A percentile compares a stretch with the other conserved stretches of the same genome.
Conservation (phyloP, 1,140 invertebrate species). For the Stenopsyche tienmushanensis region DNA sequence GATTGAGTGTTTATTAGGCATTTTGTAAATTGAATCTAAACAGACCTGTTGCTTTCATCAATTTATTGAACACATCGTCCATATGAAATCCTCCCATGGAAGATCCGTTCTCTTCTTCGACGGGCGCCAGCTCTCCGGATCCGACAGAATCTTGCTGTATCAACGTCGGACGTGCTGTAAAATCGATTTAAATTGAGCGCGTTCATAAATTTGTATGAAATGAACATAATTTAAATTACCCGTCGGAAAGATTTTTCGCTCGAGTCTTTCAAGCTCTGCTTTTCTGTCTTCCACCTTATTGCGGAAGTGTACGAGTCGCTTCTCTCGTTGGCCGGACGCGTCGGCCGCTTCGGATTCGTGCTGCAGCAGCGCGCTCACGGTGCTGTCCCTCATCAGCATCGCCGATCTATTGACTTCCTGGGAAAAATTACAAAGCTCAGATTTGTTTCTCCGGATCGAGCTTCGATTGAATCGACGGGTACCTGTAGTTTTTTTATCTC, state of each 20-base stretch:
- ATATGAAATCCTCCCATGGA: conserved; percentile 54
- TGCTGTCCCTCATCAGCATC: conserved; percentile 64
- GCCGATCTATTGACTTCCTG: conserved; percentile 69
- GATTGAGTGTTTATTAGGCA: neutral
- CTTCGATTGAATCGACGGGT: conserved; percentile 11
- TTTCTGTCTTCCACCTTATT: conserved; percentile 68
- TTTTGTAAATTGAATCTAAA: neutral
- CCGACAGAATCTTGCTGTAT: conserved; percentile 57
- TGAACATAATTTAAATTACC: conserved; percentile 41
- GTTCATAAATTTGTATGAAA: too few relatives aligned
- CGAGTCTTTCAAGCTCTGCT: conserved; percentile 68
- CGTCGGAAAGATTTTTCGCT: conserved; percentile 67
- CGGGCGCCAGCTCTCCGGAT: conserved; percentile 55
- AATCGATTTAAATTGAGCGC: conserved; percentile 9
- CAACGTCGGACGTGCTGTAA: conserved; percentile 44
- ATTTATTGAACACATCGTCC: conserved; percentile 67
- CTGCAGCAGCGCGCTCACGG: conserved; percentile 62
- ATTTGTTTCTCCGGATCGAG: neutral
- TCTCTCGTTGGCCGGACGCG: conserved; percentile 63
- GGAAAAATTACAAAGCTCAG: too few relatives aligned
- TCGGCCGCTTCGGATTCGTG: conserved; percentile 67
- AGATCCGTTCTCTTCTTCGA: conserved; percentile 52
- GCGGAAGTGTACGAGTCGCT: conserved; percentile 62
- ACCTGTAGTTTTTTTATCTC: conserved; percentile 72
- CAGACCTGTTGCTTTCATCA: conserved; percentile 70